Percentiles rank a stretch among this genome's conserved stretches.
These are phyloP conservation scores for Lordiphosa fenestrarum DNA, from an alignment of 2,888 invertebrate species.

Conservation along the genomic window DNA sequence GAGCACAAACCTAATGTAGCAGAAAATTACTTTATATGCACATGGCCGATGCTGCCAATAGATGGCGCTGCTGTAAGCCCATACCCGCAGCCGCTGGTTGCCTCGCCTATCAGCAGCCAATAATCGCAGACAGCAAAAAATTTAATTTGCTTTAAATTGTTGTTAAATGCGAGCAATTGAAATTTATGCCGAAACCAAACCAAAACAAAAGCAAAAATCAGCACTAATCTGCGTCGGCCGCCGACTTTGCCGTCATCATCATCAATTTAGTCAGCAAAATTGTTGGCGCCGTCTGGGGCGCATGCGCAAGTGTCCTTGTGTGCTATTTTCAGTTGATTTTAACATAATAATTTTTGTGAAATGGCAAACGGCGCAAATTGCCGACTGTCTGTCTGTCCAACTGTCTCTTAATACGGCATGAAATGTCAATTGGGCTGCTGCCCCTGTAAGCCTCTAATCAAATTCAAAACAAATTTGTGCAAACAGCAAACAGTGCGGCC, in stretches of 20 bases:
- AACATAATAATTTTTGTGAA: conserved; percentile 73
- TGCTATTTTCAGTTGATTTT: conserved; percentile 67
- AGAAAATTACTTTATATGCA: conserved; percentile 75
- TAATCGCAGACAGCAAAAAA: conserved; percentile 60
- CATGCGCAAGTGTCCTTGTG: conserved; percentile 72
- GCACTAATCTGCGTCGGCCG: conserved; percentile 56
- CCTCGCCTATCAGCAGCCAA: conserved; percentile 67
- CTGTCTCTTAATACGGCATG: conserved; percentile 58
- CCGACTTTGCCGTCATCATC: conserved; percentile 49
- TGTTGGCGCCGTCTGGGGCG: conserved; percentile 68
- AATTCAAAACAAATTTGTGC: conserved; percentile 75
- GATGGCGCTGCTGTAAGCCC: conserved; percentile 42
- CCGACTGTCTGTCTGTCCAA: conserved; percentile 35
- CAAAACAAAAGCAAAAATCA: conserved; percentile 28
- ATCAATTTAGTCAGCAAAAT: conserved; percentile 65
- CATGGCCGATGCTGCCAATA: conserved; percentile 64
- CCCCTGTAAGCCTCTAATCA: conserved; percentile 61
- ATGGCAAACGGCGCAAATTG: conserved; percentile 59
- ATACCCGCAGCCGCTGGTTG: conserved; percentile 9
- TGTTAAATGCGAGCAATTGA: conserved; percentile 75
- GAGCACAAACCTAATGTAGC: conserved; percentile 62
- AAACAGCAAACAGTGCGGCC: conserved; percentile 21
- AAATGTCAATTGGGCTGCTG: conserved; percentile 69
- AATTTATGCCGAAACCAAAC: conserved; percentile 65
- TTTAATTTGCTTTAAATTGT: conserved; percentile 74